Evolutionary conservation across 2,888 invertebrate species (phyloP).

Genomic region (Eilema griseolum): DNA sequence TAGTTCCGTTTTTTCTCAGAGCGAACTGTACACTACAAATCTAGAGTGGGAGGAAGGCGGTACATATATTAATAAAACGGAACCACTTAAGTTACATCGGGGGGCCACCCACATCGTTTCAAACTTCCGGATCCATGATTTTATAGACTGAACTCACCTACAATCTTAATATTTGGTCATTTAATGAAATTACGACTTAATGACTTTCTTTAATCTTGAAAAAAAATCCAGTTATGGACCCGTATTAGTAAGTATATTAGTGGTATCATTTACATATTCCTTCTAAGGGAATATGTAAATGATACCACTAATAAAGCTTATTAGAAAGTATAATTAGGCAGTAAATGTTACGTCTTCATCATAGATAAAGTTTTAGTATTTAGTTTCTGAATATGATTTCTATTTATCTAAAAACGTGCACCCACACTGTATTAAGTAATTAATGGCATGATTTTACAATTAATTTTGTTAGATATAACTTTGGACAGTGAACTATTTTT

Average conservation of each 20-base stretch:
- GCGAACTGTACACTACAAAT: slow-evolving; percentile 21
- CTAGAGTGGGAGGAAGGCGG: slow-evolving; percentile 32
- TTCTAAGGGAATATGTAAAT: too few relatives aligned
- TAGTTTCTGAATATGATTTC: not conserved
- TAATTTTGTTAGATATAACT: not conserved
- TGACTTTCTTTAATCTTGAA: slow-evolving; percentile 11
- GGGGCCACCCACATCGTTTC: slow-evolving; percentile 46
- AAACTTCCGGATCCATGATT: slow-evolving; percentile 41
- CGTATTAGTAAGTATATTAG: slow-evolving; percentile 7
- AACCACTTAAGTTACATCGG: slow-evolving; percentile 31
- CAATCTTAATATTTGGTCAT: slow-evolving; percentile 38
- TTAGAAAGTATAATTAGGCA: slow-evolving; percentile 4
- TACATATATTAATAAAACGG: slow-evolving; percentile 44
- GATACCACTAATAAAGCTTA: not conserved
- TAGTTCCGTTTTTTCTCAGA: not conserved
- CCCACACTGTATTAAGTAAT: not conserved
- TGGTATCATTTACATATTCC: slow-evolving; percentile 16
- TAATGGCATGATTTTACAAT: not conserved
- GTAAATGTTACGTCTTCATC: slow-evolving; percentile 9
- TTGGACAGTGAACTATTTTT: not conserved
- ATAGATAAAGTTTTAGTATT: not conserved
- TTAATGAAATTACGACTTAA: slow-evolving; percentile 41
- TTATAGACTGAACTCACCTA: slow-evolving; percentile 39
- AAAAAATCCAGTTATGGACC: slow-evolving; percentile 4
- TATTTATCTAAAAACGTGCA: not conserved